Conservation (phyloP, 2,888 invertebrate species). For the Myathropa florea region DNA sequence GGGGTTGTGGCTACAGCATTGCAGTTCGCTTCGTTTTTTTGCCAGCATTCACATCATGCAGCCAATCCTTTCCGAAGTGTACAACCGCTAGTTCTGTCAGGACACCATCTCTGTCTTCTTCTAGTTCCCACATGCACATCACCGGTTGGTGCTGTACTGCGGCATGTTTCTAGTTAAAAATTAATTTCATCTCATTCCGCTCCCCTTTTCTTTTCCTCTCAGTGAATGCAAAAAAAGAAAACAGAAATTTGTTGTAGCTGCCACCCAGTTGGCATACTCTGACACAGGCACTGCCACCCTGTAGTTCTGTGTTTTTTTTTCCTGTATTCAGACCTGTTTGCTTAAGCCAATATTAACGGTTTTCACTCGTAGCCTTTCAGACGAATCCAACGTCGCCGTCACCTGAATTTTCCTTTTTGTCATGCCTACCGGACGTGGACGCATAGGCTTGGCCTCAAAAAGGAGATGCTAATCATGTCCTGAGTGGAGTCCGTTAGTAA, state of each 20-base stretch:
- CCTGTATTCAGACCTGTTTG: slow-evolving; percentile 40
- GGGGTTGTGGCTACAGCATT: slow-evolving; percentile 66
- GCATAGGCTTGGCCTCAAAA: slow-evolving; percentile 36
- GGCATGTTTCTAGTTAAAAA: slow-evolving; percentile 66
- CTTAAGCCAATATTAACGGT: slow-evolving; percentile 49
- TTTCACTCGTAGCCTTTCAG: neutral
- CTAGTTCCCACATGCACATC: slow-evolving; percentile 57
- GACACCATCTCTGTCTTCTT: slow-evolving; percentile 55
- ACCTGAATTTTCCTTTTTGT: slow-evolving; percentile 30
- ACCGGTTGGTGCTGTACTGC: slow-evolving; percentile 55
- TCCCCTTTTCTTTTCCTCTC: neutral
- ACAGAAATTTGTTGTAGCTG: slow-evolving; percentile 47
- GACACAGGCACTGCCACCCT: neutral
- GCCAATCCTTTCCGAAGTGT: slow-evolving; percentile 57
- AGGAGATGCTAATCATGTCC: slow-evolving; percentile 61
- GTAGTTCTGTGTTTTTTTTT: slow-evolving; percentile 7
- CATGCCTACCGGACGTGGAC: neutral
- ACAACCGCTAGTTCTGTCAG: slow-evolving; percentile 42
- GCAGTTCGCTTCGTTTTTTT: slow-evolving; percentile 48
- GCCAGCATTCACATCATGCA: slow-evolving; percentile 42
- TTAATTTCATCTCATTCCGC: slow-evolving; percentile 55
- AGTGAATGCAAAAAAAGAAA: slow-evolving; percentile 18
- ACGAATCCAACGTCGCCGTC: neutral
- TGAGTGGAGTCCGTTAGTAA: slow-evolving; percentile 53
- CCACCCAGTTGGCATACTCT: neutral